These are phyloP conservation scores for Atta texana DNA, from an alignment of 1,140 invertebrate genomes.

Conservation along the genomic window DNA sequence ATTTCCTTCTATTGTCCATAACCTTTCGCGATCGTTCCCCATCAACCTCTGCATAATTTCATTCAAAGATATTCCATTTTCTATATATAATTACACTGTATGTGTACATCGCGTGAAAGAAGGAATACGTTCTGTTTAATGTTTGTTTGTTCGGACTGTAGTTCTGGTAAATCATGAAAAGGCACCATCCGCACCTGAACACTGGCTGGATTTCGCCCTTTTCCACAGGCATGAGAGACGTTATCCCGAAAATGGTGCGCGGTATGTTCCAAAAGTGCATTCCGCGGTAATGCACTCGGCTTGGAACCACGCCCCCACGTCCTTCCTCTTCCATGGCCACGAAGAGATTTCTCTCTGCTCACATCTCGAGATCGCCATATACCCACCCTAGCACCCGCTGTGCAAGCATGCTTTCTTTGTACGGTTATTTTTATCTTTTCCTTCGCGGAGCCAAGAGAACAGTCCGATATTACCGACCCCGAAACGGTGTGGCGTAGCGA, in stretches of 20 bases:
- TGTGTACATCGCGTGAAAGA: neutral
- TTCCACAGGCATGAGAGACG: constrained; percentile 24
- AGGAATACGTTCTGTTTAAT: neutral
- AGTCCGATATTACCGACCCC: constrained; percentile 67
- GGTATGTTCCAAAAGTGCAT: constrained; percentile 65
- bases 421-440: constrained; percentile 72
- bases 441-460: constrained; percentile 57
- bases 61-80: neutral
- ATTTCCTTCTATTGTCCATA: neutral
- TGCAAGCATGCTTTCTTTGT: constrained; percentile 73
- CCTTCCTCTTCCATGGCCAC: constrained; percentile 45
- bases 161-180: constrained; percentile 1
- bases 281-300: constrained; percentile 62
- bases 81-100: neutral
- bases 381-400: constrained; percentile 56
- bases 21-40: neutral
- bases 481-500: constrained; percentile 35
- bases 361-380: constrained; percentile 59
- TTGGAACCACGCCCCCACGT: constrained; percentile 65
- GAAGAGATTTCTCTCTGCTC: constrained; percentile 56
- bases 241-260: constrained; percentile 47
- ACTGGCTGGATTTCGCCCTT: neutral
- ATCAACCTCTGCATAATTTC: neutral
- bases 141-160: neutral
- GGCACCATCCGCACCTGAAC: constrained; percentile 28